Evolutionary conservation across 2,113 vertebrate genomes (phyloP), one percentile per base, ranked within the genome.

Genomic region (Ornithorhynchus anatinus): DNA sequence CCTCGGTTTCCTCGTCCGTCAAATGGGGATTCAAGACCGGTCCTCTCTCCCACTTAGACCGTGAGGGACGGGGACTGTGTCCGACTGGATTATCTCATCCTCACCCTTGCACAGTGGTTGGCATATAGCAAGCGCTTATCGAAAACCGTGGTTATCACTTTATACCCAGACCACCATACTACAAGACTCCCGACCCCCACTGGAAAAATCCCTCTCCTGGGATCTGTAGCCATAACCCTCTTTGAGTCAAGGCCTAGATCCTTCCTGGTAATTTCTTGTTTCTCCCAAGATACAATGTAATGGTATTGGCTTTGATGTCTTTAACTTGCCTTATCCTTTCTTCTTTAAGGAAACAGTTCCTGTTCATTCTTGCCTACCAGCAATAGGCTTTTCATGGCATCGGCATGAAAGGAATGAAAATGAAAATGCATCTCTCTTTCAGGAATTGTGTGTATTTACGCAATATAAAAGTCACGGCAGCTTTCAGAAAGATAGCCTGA

Each of bases 251-350:
- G 29, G 54, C 75, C 52, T 84, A n/a, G 86, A 86, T 92, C 75
- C 63, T 33, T 0, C 60, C 76, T 74, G 5, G 0, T n/a, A 73
- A 84, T 65, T 84, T 58, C 85, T 77, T 84, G 73, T 80, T 86
- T 82, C 88, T 89, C 84, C 79, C 75, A 5, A 22, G 63, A 61
- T 23, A 42, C 17, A 71, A 66, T 45, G 25, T 25, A 72, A 72
- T 23, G 33, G 67, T 39, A 36, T 58, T 27, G 31, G 58, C 84
- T 91, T 90, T 90, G 76, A 93, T 85, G 79, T 81, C 75, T 84
- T 88, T 81, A 31, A 77, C 75, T 82, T 42, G 6, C 36, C 59
- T 66, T 74, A 63, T 62, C 76, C 73, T 88, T 90, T 86, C 60
- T 89, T 89, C 81, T 82, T 72, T 71, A 66, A 85, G 86, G 45